Evolutionary conservation across 1,140 invertebrate species (phyloP).

Genomic region (Drosophila parabipectinata): DNA sequence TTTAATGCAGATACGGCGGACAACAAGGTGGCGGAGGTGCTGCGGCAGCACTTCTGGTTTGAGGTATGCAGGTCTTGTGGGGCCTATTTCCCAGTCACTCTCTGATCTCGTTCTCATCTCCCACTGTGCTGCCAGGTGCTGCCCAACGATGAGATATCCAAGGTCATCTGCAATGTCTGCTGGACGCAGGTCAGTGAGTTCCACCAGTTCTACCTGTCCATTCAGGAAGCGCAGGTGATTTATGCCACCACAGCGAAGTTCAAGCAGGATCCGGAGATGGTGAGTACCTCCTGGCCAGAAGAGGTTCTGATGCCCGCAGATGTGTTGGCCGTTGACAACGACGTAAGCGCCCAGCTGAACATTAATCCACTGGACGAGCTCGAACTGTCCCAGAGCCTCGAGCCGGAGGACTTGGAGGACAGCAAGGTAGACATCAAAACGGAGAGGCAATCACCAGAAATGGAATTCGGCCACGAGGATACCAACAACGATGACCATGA

Average conservation of each 20-base stretch:
- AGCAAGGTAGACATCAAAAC: slow-evolving; percentile 58
- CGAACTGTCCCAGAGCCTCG: slow-evolving; percentile 39
- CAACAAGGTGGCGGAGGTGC: slow-evolving; percentile 62
- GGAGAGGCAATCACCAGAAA: slow-evolving; percentile 54
- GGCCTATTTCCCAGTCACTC: neutral
- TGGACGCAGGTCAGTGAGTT: slow-evolving; percentile 79
- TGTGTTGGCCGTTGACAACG: slow-evolving; percentile 58
- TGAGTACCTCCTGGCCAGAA: slow-evolving; percentile 61
- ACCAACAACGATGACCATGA: slow-evolving; percentile 27
- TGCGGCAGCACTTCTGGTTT: slow-evolving; percentile 79
- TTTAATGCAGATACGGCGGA: slow-evolving; percentile 47
- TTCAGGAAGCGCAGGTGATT: slow-evolving; percentile 72
- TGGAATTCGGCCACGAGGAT: slow-evolving; percentile 26
- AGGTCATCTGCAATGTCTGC: slow-evolving; percentile 73
- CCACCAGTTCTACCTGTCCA: slow-evolving; percentile 77
- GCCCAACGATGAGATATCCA: slow-evolving; percentile 71
- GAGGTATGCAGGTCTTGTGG: slow-evolving; percentile 49
- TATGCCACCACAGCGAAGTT: slow-evolving; percentile 63
- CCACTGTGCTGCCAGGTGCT: slow-evolving; percentile 33
- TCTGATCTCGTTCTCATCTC: neutral
- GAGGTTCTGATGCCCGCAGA: slow-evolving; percentile 67
- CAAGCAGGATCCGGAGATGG: slow-evolving; percentile 60
- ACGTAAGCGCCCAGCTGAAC: slow-evolving; percentile 44
- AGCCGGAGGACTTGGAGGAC: slow-evolving; percentile 27
- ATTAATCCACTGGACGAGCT: slow-evolving; percentile 67